Evolutionary conservation across 2,797 vertebrate genomes (phyloP).

Genomic region (Acropternis orthonyx): DNA sequence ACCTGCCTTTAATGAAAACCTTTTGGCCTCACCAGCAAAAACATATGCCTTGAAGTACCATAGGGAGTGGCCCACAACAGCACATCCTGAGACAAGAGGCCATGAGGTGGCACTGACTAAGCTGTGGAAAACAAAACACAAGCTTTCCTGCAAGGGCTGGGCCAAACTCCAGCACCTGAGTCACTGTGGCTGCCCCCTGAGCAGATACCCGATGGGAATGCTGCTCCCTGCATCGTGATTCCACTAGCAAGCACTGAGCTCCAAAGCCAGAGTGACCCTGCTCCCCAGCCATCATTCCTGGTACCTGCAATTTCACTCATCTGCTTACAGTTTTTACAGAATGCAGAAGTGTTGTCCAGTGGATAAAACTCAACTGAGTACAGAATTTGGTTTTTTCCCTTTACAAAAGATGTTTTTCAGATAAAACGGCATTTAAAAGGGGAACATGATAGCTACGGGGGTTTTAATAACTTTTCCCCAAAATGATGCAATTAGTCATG

Average conservation of each 20-base stretch:
- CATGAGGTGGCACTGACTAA: not conserved
- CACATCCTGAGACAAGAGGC: not conserved
- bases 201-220: fast-evolving
- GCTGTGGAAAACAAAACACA: not conserved
- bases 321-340: fast-evolving
- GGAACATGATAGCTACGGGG: not conserved
- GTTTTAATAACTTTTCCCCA: not conserved
- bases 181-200: fast-evolving
- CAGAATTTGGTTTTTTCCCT: not conserved
- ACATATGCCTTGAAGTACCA: not conserved
- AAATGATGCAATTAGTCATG: not conserved
- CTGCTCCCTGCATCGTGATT: fast-evolving
- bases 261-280: not conserved
- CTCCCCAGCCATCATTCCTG: fast-evolving
- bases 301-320: not conserved
- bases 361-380: not conserved
- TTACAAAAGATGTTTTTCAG: not conserved
- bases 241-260: not conserved
- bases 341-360: not conserved
- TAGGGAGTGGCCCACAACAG: not conserved
- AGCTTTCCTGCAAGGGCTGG: not conserved
- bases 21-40: not conserved
- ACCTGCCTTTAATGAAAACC: not conserved
- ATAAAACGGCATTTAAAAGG: not conserved
- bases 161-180: not conserved